These are phyloP conservation scores for Acipenser ruthenus DNA, from an alignment of 2,797 vertebrate genomes.

Conservation along the genomic window DNA sequence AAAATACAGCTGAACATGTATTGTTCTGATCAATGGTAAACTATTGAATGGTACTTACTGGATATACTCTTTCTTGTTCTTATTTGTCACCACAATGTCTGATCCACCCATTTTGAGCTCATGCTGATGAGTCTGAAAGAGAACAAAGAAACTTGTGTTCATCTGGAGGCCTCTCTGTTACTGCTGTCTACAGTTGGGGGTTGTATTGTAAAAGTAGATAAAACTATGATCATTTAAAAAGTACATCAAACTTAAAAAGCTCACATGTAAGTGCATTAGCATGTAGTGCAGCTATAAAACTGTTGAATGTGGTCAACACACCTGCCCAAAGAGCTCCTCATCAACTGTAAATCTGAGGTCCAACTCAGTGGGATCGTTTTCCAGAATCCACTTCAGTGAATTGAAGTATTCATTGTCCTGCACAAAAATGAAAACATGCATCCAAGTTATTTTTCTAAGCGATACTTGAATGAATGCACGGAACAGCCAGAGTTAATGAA, in stretches of 20 bases:
- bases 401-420: conserved; percentile 96
- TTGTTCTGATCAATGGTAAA: conserved; percentile 9
- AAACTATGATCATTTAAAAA: conserved; percentile 21
- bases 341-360: conserved; percentile 90
- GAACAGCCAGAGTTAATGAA: not conserved
- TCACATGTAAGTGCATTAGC: conserved; percentile 15
- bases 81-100: conserved; percentile 85
- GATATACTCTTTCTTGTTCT: conserved; percentile 94
- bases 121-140: conserved; percentile 82
- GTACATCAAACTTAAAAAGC: conserved; percentile 22
- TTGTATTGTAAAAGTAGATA: no score
- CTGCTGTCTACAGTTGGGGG: no score
- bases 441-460: not conserved
- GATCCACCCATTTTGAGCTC: conserved; percentile 79
- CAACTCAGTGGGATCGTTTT: conserved; percentile 88
- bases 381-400: conserved; percentile 92
- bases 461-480: not conserved
- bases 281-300: conserved; percentile 9
- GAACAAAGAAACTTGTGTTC: no score
- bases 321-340: conserved; percentile 96
- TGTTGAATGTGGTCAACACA: conserved; percentile 33
- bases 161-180: no score
- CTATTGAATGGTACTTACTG: conserved; percentile 64
- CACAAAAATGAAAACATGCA: conserved; percentile 16
- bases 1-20: not conserved